A percentile compares a stretch with the other conserved stretches of the same genome.
Conservation (phyloP, 2,797 vertebrate species). For the Clamator glandarius region DNA sequence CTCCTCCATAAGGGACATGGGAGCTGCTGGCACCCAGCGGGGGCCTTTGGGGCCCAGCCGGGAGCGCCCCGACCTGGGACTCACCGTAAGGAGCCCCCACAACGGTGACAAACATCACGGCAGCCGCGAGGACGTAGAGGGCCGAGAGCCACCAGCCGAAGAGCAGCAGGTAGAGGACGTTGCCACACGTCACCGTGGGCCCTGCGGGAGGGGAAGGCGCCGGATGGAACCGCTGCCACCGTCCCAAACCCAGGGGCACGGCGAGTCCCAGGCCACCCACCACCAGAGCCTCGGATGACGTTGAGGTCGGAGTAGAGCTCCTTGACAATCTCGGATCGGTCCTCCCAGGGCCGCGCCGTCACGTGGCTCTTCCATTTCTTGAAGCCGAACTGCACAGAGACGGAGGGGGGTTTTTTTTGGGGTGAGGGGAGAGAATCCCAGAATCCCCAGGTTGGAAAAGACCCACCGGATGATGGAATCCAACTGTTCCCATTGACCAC, state of each 20-base stretch:
- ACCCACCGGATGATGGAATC: too few relatives aligned
- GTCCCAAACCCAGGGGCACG: fast-evolving
- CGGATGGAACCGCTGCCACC: fast-evolving
- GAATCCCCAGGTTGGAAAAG: too few relatives aligned
- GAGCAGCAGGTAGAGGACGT: slow-evolving; percentile 83
- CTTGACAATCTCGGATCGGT: slow-evolving; percentile 87
- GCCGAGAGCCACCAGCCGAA: slow-evolving; percentile 91
- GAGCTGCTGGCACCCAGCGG: too few relatives aligned
- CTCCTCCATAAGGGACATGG: too few relatives aligned
- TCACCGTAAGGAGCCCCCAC: slow-evolving; percentile 84
- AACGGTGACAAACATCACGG: slow-evolving; percentile 83
- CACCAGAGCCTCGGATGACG: slow-evolving; percentile 76
- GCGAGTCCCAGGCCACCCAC: slow-evolving; percentile 40
- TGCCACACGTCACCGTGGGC: slow-evolving; percentile 82
- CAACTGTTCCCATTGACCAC: too few relatives aligned
- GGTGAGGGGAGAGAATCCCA: too few relatives aligned
- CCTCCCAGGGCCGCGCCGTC: slow-evolving; percentile 86
- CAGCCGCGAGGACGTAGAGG: slow-evolving; percentile 79
- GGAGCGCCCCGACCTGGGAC: too few relatives aligned
- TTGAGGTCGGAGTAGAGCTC: slow-evolving; percentile 91
- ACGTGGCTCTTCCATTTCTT: slow-evolving; percentile 95
- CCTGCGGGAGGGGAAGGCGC: slow-evolving; percentile 10
- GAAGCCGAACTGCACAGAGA: slow-evolving; percentile 90
- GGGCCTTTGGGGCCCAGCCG: too few relatives aligned
- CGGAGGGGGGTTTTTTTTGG: too few relatives aligned